A percentile compares a stretch with the other conserved stretches of the same genome.
These are phyloP conservation scores for Liasis olivaceus DNA, from an alignment of 2,797 vertebrate genomes.

Conservation along the genomic window DNA sequence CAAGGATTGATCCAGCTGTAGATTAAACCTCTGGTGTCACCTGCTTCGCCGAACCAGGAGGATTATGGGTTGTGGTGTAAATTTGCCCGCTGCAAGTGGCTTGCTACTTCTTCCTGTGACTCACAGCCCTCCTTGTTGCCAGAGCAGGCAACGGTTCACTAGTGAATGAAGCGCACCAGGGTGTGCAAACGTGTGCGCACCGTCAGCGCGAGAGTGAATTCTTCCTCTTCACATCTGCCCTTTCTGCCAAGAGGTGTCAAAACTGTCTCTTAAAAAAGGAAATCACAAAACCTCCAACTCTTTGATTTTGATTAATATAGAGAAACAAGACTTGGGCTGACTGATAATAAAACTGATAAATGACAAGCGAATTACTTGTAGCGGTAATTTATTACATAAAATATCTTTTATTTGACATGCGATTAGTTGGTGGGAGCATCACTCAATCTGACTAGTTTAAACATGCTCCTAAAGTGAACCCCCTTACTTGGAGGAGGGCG, in stretches of 20 bases:
- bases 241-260: slow-evolving; percentile 80
- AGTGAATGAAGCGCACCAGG: background rate
- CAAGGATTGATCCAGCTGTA: too few relatives aligned
- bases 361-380: slow-evolving; percentile 87
- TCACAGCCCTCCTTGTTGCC: background rate
- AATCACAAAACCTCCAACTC: slow-evolving; percentile 40
- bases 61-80: background rate
- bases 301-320: slow-evolving; percentile 85
- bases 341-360: slow-evolving; percentile 89
- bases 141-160: too few relatives aligned
- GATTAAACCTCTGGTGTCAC: too few relatives aligned
- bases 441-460: slow-evolving; percentile 84
- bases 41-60: background rate
- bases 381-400: slow-evolving; percentile 88
- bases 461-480: slow-evolving; percentile 80
- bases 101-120: background rate
- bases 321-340: slow-evolving; percentile 85
- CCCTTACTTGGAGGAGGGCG: slow-evolving; percentile 52
- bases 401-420: slow-evolving; percentile 88
- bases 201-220: background rate
- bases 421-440: slow-evolving; percentile 87
- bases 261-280: slow-evolving; percentile 64
- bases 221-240: slow-evolving; percentile 57
- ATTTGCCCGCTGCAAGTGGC: background rate
- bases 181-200: background rate